These are phyloP conservation scores for Wasmannia auropunctata DNA, from an alignment of 1,140 invertebrate genomes.

Conservation along the genomic window DNA sequence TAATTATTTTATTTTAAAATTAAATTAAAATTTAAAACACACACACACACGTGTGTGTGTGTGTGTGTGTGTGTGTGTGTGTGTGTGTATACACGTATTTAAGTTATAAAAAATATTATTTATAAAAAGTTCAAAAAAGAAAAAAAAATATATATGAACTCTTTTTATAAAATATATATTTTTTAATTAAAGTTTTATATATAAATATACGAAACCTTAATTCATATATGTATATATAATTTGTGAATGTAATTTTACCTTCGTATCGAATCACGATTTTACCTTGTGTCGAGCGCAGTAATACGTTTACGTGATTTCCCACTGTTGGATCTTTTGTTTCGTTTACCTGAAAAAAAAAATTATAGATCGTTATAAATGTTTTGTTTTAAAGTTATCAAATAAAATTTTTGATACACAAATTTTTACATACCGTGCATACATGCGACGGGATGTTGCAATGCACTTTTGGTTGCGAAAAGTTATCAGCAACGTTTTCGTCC, in stretches of 20 bases:
- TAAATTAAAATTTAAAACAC: not conserved
- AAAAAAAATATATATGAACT: no score
- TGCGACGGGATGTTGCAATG: conserved; percentile 44
- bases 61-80: no score
- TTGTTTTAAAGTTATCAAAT: not conserved
- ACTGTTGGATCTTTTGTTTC: conserved; percentile 11
- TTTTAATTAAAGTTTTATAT: no score
- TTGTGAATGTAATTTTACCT: conserved; percentile 30
- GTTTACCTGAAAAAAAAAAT: conserved; percentile 48
- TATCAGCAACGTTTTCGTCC: not conserved
- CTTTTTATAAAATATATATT: no score
- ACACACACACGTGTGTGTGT: no score
- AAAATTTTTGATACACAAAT: not conserved
- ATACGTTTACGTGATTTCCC: conserved; percentile 35
- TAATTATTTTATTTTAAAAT: no score
- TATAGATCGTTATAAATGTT: not conserved
- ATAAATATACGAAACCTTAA: not conserved
- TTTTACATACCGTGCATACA: conserved; percentile 36
- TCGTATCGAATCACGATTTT: conserved; percentile 60
- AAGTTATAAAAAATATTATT: no score
- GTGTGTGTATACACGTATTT: no score
- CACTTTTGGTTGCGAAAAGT: conserved; percentile 52
- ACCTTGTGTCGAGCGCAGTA: conserved; percentile 30
- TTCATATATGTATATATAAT: not conserved
- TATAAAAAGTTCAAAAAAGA: no score